These are phyloP conservation scores for Eupelmus urozonus DNA, from an alignment of 2,888 invertebrate species.

Conservation along the genomic window DNA sequence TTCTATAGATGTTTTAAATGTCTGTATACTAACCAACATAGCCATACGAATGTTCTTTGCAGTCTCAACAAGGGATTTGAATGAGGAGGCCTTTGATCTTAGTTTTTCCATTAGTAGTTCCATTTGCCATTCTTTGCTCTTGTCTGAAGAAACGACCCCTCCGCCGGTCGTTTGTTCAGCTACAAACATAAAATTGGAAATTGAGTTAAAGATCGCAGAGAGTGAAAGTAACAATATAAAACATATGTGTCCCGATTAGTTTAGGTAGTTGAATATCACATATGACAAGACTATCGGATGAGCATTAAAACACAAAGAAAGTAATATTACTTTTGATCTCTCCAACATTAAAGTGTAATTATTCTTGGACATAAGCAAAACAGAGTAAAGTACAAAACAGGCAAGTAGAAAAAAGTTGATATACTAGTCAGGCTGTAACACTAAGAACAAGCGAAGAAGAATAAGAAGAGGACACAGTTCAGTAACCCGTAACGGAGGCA, in stretches of 20 bases:
- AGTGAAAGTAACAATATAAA: background rate
- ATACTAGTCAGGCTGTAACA: background rate
- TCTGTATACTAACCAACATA: constrained; percentile 82
- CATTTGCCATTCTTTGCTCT: constrained; percentile 87
- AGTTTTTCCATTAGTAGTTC: constrained; percentile 95
- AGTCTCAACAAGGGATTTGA: constrained; percentile 90
- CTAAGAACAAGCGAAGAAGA: background rate
- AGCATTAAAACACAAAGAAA: too few relatives aligned
- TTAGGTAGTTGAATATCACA: too few relatives aligned
- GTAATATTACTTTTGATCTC: too few relatives aligned
- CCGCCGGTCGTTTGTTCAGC: constrained; percentile 69
- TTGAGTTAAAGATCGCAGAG: too few relatives aligned
- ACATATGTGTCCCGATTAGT: too few relatives aligned
- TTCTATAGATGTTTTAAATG: too few relatives aligned
- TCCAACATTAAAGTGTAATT: too few relatives aligned
- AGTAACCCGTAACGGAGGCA: background rate
- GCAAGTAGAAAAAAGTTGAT: background rate
- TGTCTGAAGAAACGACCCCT: constrained; percentile 76
- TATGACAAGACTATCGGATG: too few relatives aligned
- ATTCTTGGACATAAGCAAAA: too few relatives aligned
- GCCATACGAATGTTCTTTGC: constrained; percentile 93
- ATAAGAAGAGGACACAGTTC: background rate
- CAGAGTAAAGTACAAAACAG: background rate
- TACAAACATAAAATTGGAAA: too few relatives aligned
- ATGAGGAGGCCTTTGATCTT: constrained; percentile 89